Evolutionary conservation across 2,888 invertebrate genomes (phyloP).

Genomic region (Plemyria rubiginata): DNA sequence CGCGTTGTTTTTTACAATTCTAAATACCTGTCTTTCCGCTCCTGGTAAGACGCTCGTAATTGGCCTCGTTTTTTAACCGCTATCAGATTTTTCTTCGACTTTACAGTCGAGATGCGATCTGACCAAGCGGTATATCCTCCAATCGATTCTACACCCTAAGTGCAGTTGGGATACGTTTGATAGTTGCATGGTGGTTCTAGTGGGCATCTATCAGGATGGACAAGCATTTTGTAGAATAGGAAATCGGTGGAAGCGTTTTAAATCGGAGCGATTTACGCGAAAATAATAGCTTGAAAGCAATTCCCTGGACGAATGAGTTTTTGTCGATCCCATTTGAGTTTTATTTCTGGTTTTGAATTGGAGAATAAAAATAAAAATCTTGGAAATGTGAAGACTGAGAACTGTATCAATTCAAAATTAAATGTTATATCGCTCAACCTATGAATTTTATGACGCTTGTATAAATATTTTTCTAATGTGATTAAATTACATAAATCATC

Average conservation of each 20-base stretch:
- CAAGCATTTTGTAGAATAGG: constrained; percentile 80
- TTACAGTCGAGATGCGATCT: constrained; percentile 48
- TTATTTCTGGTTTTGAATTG: constrained; percentile 18
- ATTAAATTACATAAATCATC: too few species aligned
- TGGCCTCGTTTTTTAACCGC: constrained; percentile 79
- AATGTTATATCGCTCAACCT: not conserved
- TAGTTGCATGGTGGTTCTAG: constrained; percentile 47
- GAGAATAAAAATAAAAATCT: constrained; percentile 5
- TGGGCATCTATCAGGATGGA: constrained; percentile 79
- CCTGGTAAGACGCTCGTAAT: constrained; percentile 57
- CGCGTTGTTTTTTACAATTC: constrained; percentile 64
- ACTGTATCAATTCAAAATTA: not conserved
- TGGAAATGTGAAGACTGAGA: not conserved
- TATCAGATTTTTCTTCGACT: constrained; percentile 71
- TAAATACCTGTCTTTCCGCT: constrained; percentile 53
- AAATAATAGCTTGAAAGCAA: constrained; percentile 72
- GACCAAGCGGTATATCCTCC: constrained; percentile 52
- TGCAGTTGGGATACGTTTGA: constrained; percentile 31
- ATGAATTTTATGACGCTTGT: too few species aligned
- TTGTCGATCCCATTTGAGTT: constrained; percentile 44
- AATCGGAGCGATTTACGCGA: constrained; percentile 76
- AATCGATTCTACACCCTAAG: constrained; percentile 47
- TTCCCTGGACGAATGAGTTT: constrained; percentile 57
- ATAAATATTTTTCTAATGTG: too few species aligned
- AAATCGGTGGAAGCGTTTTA: constrained; percentile 74